A percentile compares a stretch with the other conserved stretches of the same genome.
These are phyloP conservation scores for Catharus ustulatus DNA, from an alignment of 2,797 vertebrate genomes.

Conservation along the genomic window DNA sequence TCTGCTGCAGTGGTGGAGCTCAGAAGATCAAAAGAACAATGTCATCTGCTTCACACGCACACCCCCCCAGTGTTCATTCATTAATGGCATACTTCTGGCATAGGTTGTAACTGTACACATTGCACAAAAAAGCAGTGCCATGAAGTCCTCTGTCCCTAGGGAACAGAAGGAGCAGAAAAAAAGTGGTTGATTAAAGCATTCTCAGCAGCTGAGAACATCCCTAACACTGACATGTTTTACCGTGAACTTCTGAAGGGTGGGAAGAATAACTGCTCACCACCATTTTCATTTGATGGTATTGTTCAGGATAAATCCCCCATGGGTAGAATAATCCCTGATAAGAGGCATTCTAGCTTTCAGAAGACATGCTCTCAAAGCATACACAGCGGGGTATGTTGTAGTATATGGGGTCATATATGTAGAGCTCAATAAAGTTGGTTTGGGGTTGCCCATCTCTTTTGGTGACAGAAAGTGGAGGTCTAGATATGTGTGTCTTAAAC, in stretches of 20 bases:
- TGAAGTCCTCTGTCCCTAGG: not conserved
- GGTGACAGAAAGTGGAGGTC: not conserved
- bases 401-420: not conserved
- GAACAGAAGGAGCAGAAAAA: not conserved
- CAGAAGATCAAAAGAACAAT: constrained; percentile 37
- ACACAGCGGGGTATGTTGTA: not conserved
- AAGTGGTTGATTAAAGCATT: constrained; percentile 29
- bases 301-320: not conserved
- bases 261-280: not conserved
- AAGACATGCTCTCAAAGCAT: not conserved
- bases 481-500: not conserved
- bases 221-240: not conserved
- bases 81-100: not conserved
- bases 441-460: not conserved
- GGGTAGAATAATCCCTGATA: not conserved
- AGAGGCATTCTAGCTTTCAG: not conserved
- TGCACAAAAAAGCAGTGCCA: not conserved
- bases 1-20: not conserved
- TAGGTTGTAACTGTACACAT: constrained; percentile 40
- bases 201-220: not conserved
- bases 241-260: not conserved
- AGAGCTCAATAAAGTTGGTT: not conserved
- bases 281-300: not conserved
- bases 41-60: constrained; percentile 9
- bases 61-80: not conserved